A percentile compares a stretch with the other conserved stretches of the same genome.
These are phyloP conservation scores for Hipposideros larvatus DNA, from an alignment of 2,797 vertebrate genomes.

Conservation along the genomic window DNA sequence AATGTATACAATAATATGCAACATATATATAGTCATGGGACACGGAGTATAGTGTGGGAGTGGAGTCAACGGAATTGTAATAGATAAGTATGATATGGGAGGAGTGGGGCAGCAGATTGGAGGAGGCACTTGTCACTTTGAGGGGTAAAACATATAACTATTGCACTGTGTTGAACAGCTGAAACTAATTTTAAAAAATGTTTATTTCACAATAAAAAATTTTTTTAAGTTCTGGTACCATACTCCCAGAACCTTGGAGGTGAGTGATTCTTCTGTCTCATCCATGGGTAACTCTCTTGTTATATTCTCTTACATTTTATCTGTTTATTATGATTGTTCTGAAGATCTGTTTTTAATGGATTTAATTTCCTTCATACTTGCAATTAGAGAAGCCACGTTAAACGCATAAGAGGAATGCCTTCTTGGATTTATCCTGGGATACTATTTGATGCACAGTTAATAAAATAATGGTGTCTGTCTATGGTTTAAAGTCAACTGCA, in stretches of 20 bases:
- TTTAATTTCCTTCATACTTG: conserved; percentile 25
- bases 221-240: background rate
- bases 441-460: background rate
- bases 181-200: no score
- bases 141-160: no score
- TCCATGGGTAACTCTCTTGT: background rate
- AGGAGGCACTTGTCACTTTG: no score
- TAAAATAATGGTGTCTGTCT: background rate
- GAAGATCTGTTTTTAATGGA: background rate
- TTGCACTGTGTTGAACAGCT: no score
- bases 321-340: background rate
- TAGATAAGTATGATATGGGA: no score
- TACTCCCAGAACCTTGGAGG: background rate
- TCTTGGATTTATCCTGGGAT: background rate
- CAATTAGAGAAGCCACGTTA: background rate
- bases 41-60: no score
- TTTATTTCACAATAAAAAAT: no score
- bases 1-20: no score
- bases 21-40: no score
- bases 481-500: background rate
- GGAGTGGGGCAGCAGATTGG: no score
- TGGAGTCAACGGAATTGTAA: no score
- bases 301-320: conserved; percentile 12
- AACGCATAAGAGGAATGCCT: background rate
- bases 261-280: background rate